These are phyloP conservation scores for Acanthosepion lycidas DNA, from an alignment of 2,888 invertebrate species.

Conservation along the genomic window DNA sequence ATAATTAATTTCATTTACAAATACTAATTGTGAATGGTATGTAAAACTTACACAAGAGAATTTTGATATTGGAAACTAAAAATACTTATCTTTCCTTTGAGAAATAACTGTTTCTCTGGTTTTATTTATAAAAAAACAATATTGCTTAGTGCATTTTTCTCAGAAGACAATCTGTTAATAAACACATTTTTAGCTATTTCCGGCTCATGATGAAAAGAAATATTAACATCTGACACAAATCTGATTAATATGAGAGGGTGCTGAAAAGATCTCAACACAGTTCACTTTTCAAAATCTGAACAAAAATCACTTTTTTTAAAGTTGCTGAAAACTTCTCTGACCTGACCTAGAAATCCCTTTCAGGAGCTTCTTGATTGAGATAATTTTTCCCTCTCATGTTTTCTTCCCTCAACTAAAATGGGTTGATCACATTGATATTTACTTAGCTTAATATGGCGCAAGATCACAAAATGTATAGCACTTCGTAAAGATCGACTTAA, in stretches of 20 bases:
- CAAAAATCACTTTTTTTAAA: no score
- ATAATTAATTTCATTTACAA: background rate
- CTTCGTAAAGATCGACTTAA: background rate
- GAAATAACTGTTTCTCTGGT: constrained; percentile 9
- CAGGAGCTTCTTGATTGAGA: no score
- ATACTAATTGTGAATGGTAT: background rate
- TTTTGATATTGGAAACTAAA: background rate
- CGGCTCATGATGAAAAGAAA: no score
- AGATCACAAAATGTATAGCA: background rate
- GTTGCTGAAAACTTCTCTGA: no score
- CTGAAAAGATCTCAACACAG: no score
- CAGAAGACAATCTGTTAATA: background rate
- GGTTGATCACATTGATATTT: background rate
- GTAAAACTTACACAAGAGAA: background rate
- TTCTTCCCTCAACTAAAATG: background rate
- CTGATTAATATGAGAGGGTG: no score
- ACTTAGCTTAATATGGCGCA: background rate
- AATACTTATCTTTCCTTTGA: background rate
- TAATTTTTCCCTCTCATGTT: no score
- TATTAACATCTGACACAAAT: no score
- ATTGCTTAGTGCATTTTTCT: background rate
- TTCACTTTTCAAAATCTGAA: no score
- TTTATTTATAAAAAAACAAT: background rate
- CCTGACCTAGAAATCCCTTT: no score
- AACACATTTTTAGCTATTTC: background rate